Evolutionary conservation across 2,888 invertebrate genomes (phyloP).

Genomic region (Rotaria magnacalcarata): DNA sequence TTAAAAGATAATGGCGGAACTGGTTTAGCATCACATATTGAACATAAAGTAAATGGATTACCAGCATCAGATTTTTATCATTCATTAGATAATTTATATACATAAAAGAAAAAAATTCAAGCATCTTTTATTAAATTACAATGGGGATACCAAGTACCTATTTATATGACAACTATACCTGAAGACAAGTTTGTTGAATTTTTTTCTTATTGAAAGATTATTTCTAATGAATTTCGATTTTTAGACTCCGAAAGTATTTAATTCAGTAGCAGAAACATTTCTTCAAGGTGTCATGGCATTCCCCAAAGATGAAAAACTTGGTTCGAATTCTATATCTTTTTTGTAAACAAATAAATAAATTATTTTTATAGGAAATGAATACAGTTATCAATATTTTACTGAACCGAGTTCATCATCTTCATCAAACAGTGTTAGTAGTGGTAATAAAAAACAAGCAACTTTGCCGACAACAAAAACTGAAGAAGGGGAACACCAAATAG

Average conservation of each 20-base stretch:
- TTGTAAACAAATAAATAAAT: background rate
- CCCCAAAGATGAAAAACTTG: conserved; percentile 71
- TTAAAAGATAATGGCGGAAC: background rate
- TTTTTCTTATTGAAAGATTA: too few species aligned
- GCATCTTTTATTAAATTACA: background rate
- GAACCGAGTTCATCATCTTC: conserved; percentile 62
- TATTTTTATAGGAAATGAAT: conserved; percentile 63
- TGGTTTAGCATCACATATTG: conserved; percentile 38
- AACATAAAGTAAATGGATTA: background rate
- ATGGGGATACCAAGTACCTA: background rate
- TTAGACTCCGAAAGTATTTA: conserved; percentile 50
- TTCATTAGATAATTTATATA: background rate
- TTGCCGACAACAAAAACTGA: background rate
- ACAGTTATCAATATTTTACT: conserved; percentile 70
- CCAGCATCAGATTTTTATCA: background rate
- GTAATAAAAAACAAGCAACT: background rate
- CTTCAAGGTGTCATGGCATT: conserved; percentile 73
- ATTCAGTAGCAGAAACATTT: conserved; percentile 65
- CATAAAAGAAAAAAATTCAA: background rate
- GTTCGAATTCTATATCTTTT: conserved; percentile 50
- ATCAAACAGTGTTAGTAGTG: background rate
- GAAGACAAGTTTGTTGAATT: conserved; percentile 28
- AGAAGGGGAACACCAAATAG: background rate
- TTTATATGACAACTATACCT: background rate
- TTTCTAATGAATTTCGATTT: conserved; percentile 45